Base-by-base conservation (phyloP, 2,888 invertebrate genomes). In the Zaprionus obscuricornis region DNA sequence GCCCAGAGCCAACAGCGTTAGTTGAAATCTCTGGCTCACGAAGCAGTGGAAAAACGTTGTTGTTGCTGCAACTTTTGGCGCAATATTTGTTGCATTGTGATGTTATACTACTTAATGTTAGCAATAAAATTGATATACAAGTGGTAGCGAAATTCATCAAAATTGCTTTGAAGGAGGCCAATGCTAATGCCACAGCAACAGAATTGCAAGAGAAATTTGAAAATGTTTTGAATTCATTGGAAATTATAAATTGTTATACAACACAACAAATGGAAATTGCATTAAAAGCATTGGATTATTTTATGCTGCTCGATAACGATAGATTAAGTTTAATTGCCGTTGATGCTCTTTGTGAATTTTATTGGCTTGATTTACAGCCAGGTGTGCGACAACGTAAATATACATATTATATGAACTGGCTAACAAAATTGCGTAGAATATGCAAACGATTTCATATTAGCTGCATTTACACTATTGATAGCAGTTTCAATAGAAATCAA, bases 271-370 rank as follows among this genome's bases (percentile, higher is more conserved):
- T 60, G 14, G 58, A 66, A 1, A 27, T 66, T 33, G 43, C 66
- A 0, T 6, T 72, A 6, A 49, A 52, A 17, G 43, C 65, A 5
- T 11, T 72, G 5, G 66, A 65, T 8, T 33, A 54, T 4, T 50
- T 36, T 10, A 55, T 58, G 18, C 29, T 72, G 4, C 31, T 66
- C 0, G 49, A 62, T 3, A 58, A 66, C 8, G 50, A 17, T 0
- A 31, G 45, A 2, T 29, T 50, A 8, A 56, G 68, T 14, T 8
- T 72, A 0, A 34, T 72, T 26, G 66, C 47, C 0, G 37, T 72
- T 0, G 72, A 72, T 40, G 33, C 68, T 11, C 31, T 72, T 0
- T 57, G 69, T 11, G 72, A 72, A n/a, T 72, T 62, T 14, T 72
- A 69, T 39, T 72, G 72, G 72, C 10, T 46, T 1, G 68, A 72